phyloP scores from a whole-genome alignment of 2,797 vertebrate species.

The Amniataba percoides region DNA sequence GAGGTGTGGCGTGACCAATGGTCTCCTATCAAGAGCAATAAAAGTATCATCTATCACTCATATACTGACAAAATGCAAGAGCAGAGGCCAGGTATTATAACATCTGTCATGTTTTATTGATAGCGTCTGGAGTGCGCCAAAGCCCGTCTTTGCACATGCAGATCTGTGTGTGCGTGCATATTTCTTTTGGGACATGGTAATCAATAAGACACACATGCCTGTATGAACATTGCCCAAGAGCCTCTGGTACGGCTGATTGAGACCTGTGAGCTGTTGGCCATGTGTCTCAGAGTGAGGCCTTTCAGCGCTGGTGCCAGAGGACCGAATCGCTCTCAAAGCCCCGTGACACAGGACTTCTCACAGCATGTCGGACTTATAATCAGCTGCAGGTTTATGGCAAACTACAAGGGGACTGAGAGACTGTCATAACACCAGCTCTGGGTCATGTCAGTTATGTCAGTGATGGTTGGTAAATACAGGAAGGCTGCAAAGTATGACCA shows the following conservation, averaged over 20 bases:
- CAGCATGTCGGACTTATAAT: slow-evolving; percentile 46
- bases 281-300: slow-evolving; percentile 31
- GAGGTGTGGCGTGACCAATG: slow-evolving; percentile 60
- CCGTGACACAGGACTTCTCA: slow-evolving; percentile 47
- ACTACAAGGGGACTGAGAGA: slow-evolving; percentile 12
- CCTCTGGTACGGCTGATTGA: slow-evolving; percentile 40
- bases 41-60: slow-evolving; percentile 61
- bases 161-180: slow-evolving; percentile 3
- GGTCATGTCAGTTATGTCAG: slow-evolving; percentile 9
- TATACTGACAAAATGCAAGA: slow-evolving; percentile 26
- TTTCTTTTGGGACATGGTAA: slow-evolving; percentile 41
- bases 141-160: slow-evolving; percentile 20
- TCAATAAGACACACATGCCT: slow-evolving; percentile 52
- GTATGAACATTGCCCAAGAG: slow-evolving; percentile 23
- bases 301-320: slow-evolving; percentile 25
- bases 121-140: slow-evolving; percentile 36
- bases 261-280: slow-evolving; percentile 34
- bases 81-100: slow-evolving; percentile 47
- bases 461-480: background rate
- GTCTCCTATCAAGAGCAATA: slow-evolving; percentile 56
- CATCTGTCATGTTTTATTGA: slow-evolving; percentile 63
- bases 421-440: slow-evolving; percentile 7
- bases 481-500: background rate
- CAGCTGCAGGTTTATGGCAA: slow-evolving; percentile 42
- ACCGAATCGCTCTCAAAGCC: slow-evolving; percentile 17